Conservation (phyloP, 2,113 vertebrate genomes). For the Chlamydotis undulata region DNA sequence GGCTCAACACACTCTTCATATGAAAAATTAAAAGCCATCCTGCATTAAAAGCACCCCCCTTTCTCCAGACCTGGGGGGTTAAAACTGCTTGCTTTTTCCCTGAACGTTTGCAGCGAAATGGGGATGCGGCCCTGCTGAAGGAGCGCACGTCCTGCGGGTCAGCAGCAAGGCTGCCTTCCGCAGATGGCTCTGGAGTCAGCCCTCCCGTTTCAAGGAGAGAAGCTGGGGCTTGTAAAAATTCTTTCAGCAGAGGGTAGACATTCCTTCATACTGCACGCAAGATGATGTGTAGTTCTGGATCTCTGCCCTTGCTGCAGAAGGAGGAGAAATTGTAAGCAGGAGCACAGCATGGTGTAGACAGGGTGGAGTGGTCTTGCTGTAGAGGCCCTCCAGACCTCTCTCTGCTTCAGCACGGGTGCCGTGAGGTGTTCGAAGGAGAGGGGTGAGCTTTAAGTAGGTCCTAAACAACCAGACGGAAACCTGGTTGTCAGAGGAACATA, state of each 20-base stretch:
- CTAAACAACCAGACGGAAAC: background rate
- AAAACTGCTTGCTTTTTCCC: background rate
- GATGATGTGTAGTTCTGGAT: background rate
- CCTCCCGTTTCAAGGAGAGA: background rate
- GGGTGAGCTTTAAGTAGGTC: background rate
- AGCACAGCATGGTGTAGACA: background rate
- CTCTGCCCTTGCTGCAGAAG: background rate
- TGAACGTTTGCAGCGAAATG: background rate
- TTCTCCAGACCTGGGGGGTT: background rate
- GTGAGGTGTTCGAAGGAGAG: background rate
- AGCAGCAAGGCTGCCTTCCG: background rate
- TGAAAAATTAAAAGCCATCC: background rate
- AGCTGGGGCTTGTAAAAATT: background rate
- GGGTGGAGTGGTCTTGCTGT: background rate
- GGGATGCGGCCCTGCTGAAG: background rate
- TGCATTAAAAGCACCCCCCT: background rate
- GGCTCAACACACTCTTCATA: background rate
- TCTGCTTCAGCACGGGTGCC: background rate
- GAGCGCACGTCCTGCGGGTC: background rate
- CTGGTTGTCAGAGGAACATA: background rate
- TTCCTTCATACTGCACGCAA: background rate
- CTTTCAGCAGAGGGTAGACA: background rate
- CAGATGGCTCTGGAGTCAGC: background rate
- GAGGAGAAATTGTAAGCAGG: background rate
- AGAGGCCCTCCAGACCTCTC: background rate